These are phyloP conservation scores for Augochlora pura DNA, from an alignment of 1,140 invertebrate species.

Conservation along the genomic window DNA sequence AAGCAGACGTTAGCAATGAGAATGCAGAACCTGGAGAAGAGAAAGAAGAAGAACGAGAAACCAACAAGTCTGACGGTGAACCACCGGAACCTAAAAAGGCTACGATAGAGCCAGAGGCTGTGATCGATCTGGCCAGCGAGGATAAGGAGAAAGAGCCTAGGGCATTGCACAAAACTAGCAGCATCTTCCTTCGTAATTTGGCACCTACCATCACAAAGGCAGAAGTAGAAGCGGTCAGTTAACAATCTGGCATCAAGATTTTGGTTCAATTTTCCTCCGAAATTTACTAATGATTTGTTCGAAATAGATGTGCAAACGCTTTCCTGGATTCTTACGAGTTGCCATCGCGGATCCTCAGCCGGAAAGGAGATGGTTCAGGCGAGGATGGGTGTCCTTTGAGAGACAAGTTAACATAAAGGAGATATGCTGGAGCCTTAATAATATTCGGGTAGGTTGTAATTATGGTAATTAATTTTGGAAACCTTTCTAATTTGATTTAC, in stretches of 20 bases:
- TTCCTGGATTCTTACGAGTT: slow-evolving; percentile 97
- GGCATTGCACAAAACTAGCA: slow-evolving; percentile 95
- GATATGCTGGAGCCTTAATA: slow-evolving; percentile 99
- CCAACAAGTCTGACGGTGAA: slow-evolving; percentile 67
- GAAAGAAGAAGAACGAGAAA: slow-evolving; percentile 67
- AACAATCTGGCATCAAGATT: not conserved
- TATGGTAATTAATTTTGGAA: not conserved
- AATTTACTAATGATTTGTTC: slow-evolving; percentile 31
- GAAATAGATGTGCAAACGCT: slow-evolving; percentile 93
- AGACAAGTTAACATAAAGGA: slow-evolving; percentile 99
- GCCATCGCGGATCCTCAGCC: slow-evolving; percentile 98
- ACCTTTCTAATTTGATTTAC: slow-evolving; percentile 3
- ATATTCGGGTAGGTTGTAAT: slow-evolving; percentile 86
- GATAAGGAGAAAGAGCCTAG: slow-evolving; percentile 83
- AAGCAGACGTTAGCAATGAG: slow-evolving; percentile 61
- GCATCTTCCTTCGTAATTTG: slow-evolving; percentile 97
- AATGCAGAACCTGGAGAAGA: slow-evolving; percentile 71
- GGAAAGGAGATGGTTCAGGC: slow-evolving; percentile 95
- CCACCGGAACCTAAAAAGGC: slow-evolving; percentile 66
- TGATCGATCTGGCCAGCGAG: slow-evolving; percentile 77
- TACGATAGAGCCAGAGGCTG: slow-evolving; percentile 70
- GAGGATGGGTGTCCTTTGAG: slow-evolving; percentile 99
- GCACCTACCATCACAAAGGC: slow-evolving; percentile 97
- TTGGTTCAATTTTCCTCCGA: not conserved
- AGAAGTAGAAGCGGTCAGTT: slow-evolving; percentile 95